These are phyloP conservation scores for Zootoca vivipara DNA, from an alignment of 2,113 vertebrate genomes.

Conservation along the genomic window DNA sequence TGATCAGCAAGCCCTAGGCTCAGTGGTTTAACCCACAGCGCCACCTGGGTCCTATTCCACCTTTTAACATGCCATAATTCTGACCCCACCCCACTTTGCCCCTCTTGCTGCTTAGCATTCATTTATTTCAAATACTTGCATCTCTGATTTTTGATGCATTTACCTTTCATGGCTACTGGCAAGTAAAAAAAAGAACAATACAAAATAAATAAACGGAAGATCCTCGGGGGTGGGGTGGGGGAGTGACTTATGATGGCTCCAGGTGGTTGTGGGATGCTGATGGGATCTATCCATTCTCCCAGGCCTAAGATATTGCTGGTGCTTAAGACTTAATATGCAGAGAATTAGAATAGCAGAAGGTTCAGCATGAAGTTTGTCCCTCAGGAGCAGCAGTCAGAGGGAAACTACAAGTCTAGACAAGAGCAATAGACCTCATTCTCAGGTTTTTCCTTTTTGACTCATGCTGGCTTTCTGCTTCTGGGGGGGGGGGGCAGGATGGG, in stretches of 20 bases:
- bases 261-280: background rate
- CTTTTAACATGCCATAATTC: background rate
- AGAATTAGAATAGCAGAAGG: background rate
- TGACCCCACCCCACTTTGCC: too few species aligned
- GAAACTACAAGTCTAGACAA: background rate
- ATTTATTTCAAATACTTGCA: background rate
- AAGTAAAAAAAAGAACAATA: background rate
- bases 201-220: too few species aligned
- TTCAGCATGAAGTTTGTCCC: background rate
- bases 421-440: conserved; percentile 57
- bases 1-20: too few species aligned
- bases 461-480: conserved; percentile 68
- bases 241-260: background rate
- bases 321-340: background rate
- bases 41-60: too few species aligned
- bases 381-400: background rate
- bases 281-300: background rate
- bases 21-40: too few species aligned
- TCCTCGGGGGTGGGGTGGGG: background rate
- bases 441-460: conserved; percentile 1
- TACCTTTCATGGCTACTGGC: background rate
- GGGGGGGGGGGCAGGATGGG: conserved; percentile 61
- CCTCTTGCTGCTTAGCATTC: background rate
- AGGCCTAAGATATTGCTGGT: background rate
- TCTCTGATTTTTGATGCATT: background rate